These are phyloP conservation scores for Aspidapion aeneum DNA, from an alignment of 2,888 invertebrate species.

Conservation along the genomic window DNA sequence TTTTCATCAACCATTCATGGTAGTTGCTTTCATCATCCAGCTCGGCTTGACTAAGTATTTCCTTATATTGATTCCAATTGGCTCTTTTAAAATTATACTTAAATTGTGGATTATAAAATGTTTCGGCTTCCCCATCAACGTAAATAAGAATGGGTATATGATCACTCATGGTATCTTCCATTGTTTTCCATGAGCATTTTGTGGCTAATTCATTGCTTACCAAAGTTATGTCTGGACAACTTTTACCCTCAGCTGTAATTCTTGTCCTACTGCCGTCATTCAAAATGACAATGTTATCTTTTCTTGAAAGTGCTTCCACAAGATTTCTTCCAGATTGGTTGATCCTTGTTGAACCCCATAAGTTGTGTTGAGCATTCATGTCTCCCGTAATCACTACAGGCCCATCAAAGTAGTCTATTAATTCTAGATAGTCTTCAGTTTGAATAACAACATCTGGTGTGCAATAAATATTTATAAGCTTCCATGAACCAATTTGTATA, in stretches of 20 bases:
- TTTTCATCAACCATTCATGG: neutral
- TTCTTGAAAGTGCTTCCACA: neutral
- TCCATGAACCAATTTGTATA: neutral
- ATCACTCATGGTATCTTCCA: neutral
- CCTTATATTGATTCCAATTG: neutral
- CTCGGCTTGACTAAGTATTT: neutral
- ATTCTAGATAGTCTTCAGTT: neutral
- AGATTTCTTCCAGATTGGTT: neutral
- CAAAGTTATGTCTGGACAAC: neutral
- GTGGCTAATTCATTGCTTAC: neutral
- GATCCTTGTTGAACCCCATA: neutral
- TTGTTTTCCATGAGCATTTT: neutral
- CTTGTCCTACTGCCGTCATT: neutral
- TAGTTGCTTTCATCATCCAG: neutral
- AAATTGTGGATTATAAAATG: neutral
- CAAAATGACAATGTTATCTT: neutral
- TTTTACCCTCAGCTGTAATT: neutral
- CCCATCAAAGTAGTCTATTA: neutral
- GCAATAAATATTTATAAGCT: neutral
- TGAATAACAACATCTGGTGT: neutral
- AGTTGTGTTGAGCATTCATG: neutral
- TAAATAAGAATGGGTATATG: neutral
- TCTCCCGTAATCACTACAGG: neutral
- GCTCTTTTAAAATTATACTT: neutral
- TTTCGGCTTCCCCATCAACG: neutral